Evolutionary conservation across 2,888 invertebrate species (phyloP).

Genomic region (Nephrocerus scutellatus): DNA sequence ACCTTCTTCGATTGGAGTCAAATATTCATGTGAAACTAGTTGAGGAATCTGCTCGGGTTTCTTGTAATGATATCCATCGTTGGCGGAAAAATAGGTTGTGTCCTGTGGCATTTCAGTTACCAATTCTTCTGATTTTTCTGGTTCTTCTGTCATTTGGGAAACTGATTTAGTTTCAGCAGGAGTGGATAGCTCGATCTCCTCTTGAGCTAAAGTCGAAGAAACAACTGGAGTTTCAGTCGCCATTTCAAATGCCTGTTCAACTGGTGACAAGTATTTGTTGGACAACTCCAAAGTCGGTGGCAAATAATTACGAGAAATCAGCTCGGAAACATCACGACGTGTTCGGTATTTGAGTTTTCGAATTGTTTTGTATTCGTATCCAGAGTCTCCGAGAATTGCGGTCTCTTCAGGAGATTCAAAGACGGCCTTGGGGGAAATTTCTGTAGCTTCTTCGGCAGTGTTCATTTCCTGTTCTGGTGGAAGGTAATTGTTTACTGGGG

Average conservation of each 20-base stretch:
- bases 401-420: conserved; percentile 11
- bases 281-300: conserved; percentile 30
- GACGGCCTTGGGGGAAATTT: background rate
- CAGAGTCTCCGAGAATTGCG: conserved; percentile 18
- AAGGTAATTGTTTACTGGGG: conserved; percentile 12
- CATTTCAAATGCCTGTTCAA: conserved; percentile 12
- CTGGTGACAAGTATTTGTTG: conserved; percentile 31
- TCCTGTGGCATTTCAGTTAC: conserved; percentile 20
- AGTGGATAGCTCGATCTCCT: conserved; percentile 15
- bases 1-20: conserved; percentile 31
- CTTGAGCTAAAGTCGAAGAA: conserved; percentile 1
- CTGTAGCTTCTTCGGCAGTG: background rate
- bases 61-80: conserved; percentile 36
- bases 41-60: conserved; percentile 20
- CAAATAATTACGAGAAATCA: conserved; percentile 31
- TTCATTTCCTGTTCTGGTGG: conserved; percentile 8
- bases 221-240: conserved; percentile 12
- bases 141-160: conserved; percentile 8
- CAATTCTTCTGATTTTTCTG: conserved; percentile 11
- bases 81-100: conserved; percentile 24
- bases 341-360: conserved; percentile 23
- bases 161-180: conserved; percentile 21
- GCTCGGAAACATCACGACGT: conserved; percentile 38
- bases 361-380: conserved; percentile 26
- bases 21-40: conserved; percentile 22